Evolutionary conservation across 2,797 vertebrate species (phyloP), one percentile per base, ranked within the genome.

Genomic region (Orientallactaga sibirica): DNA sequence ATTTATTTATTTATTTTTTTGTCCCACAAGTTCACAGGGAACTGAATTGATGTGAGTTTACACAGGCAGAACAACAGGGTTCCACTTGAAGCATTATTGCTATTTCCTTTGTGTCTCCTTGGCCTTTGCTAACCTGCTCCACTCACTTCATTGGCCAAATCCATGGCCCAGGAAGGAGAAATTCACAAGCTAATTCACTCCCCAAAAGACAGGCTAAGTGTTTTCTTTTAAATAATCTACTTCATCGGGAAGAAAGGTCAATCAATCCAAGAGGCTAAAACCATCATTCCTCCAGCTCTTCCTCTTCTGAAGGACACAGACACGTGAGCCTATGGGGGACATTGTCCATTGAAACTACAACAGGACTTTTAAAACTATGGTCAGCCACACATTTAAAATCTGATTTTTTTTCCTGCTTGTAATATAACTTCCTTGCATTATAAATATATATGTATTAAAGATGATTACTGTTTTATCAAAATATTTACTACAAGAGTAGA

Each of bases 41-140:
- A 43, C 33, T 70, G 75, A 61, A 70, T 66, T 94, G 68, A 73
- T 70, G 70, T 66, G 82, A 66, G 58, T 79, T 86, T 86, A 22
- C 7, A 74, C 43, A 22, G 76, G 81, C 61, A 91, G 25, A 12
- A 27, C 67, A 75, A 2, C 33, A 74, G 24, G n/a, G 15, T 58
- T 37, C 20, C 55, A 16, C 16, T 14, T 64, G 90, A 88, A 79
- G 25, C 15, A 48, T 5, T 64, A 29, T 64, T 22, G 48, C 14
- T 93, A 92, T 90, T 48, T 70, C 25, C 78, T 82, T 16, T 91
- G 70, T 92, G 64, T 88, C 74, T 81, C 24, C 29, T 90, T 92
- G 2, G 10, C 14, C 22, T 93, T 89, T 94, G 90, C 55, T 62
- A 18, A 64, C 3, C 20, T 16, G 27, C 1, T 3, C 20, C 62